Evolutionary conservation across 2,113 vertebrate species (phyloP), one percentile per base, ranked within the genome.

Genomic region (Pluvialis apricaria): DNA sequence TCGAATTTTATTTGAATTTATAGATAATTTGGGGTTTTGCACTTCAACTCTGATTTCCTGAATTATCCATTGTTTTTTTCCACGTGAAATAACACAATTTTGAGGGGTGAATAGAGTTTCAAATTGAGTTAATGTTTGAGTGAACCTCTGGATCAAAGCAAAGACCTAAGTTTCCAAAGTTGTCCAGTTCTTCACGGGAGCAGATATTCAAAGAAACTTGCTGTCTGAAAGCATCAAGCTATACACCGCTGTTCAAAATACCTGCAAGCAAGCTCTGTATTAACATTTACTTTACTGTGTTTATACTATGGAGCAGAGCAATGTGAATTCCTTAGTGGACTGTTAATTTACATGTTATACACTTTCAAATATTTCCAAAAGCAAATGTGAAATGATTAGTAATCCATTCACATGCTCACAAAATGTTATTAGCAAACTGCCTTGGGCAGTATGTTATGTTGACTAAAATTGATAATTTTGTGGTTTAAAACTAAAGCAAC

Each of bases 251-350:
- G 51, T 58, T 82, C 40, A 78, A 96, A 96, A 96, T n/a, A 95
- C 57, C 83, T 94, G 88, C 54, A 51, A 98, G 96, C 96, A 97
- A 97, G 92, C 94, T 95, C 83, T 75, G 64, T 94, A 61, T 93
- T 97, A 97, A 97, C 97, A 96, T 95, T 98, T 97, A 96, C 93
- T 98, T 93, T 97, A 95, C 95, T 95, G 92, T 98, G 94, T 97
- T 98, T 97, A 96, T 96, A 96, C 94, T 94, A 95, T 52, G 87
- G 95, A 97, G 77, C 96, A 98, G 93, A 97, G 98, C 38, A 16
- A 96, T 97, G 96, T 97, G 96, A 98, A 98, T 99, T 99, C 98
- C 98, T 98, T 97, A 97, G 97, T 97, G 97, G 91, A 96, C 97
- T 97, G 93, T 98, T 98, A 97, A 98, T 98, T 98, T 98, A 96